Evolutionary conservation across 2,888 invertebrate genomes (phyloP), one percentile per base, ranked within the genome.

Genomic region (Bellardia pandia): DNA sequence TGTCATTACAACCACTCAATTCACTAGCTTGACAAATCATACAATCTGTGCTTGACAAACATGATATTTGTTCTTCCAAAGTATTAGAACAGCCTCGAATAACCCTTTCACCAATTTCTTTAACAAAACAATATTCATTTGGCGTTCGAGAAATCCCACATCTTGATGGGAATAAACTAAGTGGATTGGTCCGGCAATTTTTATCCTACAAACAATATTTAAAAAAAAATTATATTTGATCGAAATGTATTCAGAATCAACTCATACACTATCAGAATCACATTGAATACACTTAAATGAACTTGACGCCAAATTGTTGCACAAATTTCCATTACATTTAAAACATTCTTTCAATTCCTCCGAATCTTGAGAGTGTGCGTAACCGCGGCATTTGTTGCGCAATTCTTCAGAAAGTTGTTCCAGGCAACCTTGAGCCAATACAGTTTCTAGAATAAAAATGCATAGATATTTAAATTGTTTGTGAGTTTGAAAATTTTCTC

Each of bases 211-310:
- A 83, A 69, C 5, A 23, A 11, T 33, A 23, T 16, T 9, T 30
- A 33, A 53, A 4, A 11, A 23, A 58, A 51, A 78, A 0, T 0
- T 5, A 62, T 6, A 6, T n/a, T 48, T 23, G 0, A 23, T 58
- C 11, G n/a, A n/a, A 64, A 53, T 16, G 33, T 13, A 51, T 30
- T 69, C 3, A 30, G 33, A 58, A 14, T 53, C 13, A 1, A 42
- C 2, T 62, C 48, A 16, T 89, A 92, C 92, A 89, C 72, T 89
- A 37, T 86, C 88, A 3, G 93, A 92, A 88, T 92, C 90, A 45
- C 93, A 93, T 85, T 91, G 90, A 40, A 93, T 83, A 86, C 93
- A 93, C 45, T 90, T 88, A 14, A 89, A 90, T 14, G 89, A 88
- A 0, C 58, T 64, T 0, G 91, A 89, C 8, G 92, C 92, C 11